A percentile compares a stretch with the other conserved stretches of the same genome.
These are phyloP conservation scores for Drosophila teissieri DNA, from an alignment of 1,140 invertebrate species.

Conservation along the genomic window DNA sequence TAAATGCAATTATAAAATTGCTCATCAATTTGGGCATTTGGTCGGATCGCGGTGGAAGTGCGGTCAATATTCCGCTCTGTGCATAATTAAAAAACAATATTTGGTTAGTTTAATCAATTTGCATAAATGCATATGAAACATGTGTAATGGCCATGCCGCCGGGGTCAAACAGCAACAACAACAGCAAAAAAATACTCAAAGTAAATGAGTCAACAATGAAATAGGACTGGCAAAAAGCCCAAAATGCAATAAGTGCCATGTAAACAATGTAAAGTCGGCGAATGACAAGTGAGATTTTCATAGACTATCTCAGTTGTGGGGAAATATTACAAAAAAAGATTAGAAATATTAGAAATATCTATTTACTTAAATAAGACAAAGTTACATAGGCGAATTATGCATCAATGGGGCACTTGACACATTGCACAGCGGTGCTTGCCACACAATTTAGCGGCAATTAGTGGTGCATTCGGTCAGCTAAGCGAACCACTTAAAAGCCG, in stretches of 20 bases:
- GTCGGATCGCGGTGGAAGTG: conserved; percentile 56
- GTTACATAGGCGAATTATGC: too few species aligned
- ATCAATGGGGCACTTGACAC: conserved; percentile 6
- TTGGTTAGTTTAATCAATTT: conserved; percentile 83
- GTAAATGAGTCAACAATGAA: conserved; percentile 35
- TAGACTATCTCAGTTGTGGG: neutral
- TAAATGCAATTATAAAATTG: conserved; percentile 82
- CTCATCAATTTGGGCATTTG: conserved; percentile 69
- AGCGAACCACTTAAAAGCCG: neutral
- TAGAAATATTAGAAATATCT: too few species aligned
- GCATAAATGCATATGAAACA: conserved; percentile 63
- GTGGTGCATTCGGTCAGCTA: neutral
- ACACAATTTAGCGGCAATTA: neutral
- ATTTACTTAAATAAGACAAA: too few species aligned
- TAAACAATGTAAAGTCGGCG: conserved; percentile 29
- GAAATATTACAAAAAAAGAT: neutral
- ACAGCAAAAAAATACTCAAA: conserved; percentile 11
- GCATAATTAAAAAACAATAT: conserved; percentile 83
- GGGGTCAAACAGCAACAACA: neutral
- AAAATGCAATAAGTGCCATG: conserved; percentile 15
- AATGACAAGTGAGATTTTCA: conserved; percentile 7
- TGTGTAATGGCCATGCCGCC: conserved; percentile 28
- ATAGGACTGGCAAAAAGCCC: conserved; percentile 20
- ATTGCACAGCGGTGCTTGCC: neutral
- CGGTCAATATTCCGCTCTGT: conserved; percentile 63